These are phyloP conservation scores for Zygogramma bicolorata DNA, from an alignment of 2,888 invertebrate genomes.

Conservation along the genomic window DNA sequence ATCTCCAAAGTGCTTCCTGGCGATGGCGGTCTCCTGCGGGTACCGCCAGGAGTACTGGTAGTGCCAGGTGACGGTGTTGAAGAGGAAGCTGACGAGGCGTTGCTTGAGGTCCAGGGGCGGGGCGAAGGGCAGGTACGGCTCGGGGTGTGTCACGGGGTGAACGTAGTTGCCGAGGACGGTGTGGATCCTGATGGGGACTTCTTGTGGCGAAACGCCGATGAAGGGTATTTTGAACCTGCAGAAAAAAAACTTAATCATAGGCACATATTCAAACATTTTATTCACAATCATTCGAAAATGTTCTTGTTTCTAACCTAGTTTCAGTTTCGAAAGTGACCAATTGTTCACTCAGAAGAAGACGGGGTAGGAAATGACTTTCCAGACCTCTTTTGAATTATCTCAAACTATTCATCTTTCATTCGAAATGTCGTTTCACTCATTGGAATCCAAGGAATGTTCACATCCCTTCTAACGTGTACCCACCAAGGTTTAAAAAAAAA, in stretches of 20 bases:
- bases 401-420: too few relatives aligned
- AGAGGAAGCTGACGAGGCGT: slow-evolving; percentile 35
- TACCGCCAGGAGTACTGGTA: slow-evolving; percentile 24
- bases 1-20: slow-evolving; percentile 50
- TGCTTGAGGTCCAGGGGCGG: slow-evolving; percentile 61
- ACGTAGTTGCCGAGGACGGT: slow-evolving; percentile 54
- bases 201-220: slow-evolving; percentile 55
- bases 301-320: too few relatives aligned
- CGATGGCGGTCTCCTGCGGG: slow-evolving; percentile 6
- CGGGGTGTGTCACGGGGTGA: slow-evolving; percentile 57
- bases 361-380: too few relatives aligned
- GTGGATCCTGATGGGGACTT: slow-evolving; percentile 45
- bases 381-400: too few relatives aligned
- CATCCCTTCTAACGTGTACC: too few relatives aligned
- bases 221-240: slow-evolving; percentile 54
- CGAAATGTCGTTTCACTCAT: too few relatives aligned
- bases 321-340: too few relatives aligned
- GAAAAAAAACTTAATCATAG: not conserved
- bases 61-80: slow-evolving; percentile 25
- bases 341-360: too few relatives aligned
- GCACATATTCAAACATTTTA: not conserved
- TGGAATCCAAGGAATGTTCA: too few relatives aligned
- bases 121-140: slow-evolving; percentile 42
- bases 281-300: not conserved
- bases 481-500: too few relatives aligned